These are phyloP conservation scores for Contarinia nasturtii DNA, from an alignment of 1,140 invertebrate genomes.

Conservation along the genomic window DNA sequence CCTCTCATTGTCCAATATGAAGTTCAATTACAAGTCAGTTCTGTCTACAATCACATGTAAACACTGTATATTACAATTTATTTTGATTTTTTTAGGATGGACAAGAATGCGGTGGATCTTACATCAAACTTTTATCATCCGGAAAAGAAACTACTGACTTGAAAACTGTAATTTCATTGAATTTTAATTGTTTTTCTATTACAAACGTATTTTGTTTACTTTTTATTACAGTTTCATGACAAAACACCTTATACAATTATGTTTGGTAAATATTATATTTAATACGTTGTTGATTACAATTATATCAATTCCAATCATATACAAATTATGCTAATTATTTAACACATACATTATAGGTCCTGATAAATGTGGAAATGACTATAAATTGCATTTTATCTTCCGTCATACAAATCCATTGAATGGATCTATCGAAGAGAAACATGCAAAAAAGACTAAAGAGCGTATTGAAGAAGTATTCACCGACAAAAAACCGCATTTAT, in stretches of 20 bases:
- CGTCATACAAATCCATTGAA: slow-evolving; percentile 88
- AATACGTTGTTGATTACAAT: too few species aligned
- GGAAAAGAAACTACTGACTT: slow-evolving; percentile 49
- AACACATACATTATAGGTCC: too few species aligned
- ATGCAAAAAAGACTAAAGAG: slow-evolving; percentile 75
- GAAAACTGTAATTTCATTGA: slow-evolving; percentile 22
- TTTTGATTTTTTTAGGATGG: slow-evolving; percentile 52
- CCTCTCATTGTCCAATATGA: slow-evolving; percentile 92
- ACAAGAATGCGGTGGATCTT: slow-evolving; percentile 96
- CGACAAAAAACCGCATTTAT: slow-evolving; percentile 91
- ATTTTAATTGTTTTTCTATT: slow-evolving; percentile 1
- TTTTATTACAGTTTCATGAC: slow-evolving; percentile 54
- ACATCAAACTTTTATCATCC: slow-evolving; percentile 76
- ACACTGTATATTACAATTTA: neutral
- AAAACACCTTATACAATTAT: slow-evolving; percentile 96
- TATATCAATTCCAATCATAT: too few species aligned
- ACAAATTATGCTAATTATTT: too few species aligned
- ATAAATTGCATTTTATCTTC: slow-evolving; percentile 97
- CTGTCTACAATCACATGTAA: slow-evolving; percentile 5
- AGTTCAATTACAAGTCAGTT: slow-evolving; percentile 41
- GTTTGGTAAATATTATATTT: too few species aligned
- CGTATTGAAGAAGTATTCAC: slow-evolving; percentile 77
- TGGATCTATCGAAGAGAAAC: slow-evolving; percentile 73
- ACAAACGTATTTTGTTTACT: neutral
- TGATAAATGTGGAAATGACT: slow-evolving; percentile 94